phyloP scores from a whole-genome alignment of 1,140 invertebrate species.

The Ceratosolen solmsi region DNA sequence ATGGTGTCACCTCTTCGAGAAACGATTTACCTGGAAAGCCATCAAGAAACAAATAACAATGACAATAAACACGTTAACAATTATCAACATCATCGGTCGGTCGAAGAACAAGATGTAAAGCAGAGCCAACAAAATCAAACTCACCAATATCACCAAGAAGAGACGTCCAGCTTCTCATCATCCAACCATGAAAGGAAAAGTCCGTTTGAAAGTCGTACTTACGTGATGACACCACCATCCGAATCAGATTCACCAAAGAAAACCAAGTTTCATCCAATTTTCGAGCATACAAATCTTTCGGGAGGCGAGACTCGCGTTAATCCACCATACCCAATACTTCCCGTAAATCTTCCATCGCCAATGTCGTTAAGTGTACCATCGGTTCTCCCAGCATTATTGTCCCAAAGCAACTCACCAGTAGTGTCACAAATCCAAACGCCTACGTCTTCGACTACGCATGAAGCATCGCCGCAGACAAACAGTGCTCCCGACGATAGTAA shows the following conservation, averaged over 20 bases:
- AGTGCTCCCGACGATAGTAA: conserved; percentile 49
- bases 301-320: not conserved
- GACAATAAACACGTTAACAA: conserved; percentile 31
- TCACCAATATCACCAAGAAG: conserved; percentile 36
- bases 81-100: not conserved
- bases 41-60: conserved; percentile 46
- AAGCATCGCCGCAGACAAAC: not conserved
- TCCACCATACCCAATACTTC: conserved; percentile 14
- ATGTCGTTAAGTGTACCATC: conserved; percentile 42
- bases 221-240: conserved; percentile 62
- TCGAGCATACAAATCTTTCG: conserved; percentile 28
- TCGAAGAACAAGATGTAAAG: not conserved
- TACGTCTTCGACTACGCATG: not conserved
- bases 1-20: conserved; percentile 8
- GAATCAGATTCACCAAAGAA: conserved; percentile 60
- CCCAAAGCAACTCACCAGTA: not conserved
- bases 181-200: conserved; percentile 52
- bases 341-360: conserved; percentile 4
- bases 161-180: not conserved
- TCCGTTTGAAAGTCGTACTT: conserved; percentile 54
- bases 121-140: conserved; percentile 21
- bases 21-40: not conserved
- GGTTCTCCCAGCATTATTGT: conserved; percentile 7
- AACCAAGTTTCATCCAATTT: conserved; percentile 51
- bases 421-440: conserved; percentile 2